phyloP scores from a whole-genome alignment of 1,140 invertebrate genomes.

The Drosophila jambulina region DNA sequence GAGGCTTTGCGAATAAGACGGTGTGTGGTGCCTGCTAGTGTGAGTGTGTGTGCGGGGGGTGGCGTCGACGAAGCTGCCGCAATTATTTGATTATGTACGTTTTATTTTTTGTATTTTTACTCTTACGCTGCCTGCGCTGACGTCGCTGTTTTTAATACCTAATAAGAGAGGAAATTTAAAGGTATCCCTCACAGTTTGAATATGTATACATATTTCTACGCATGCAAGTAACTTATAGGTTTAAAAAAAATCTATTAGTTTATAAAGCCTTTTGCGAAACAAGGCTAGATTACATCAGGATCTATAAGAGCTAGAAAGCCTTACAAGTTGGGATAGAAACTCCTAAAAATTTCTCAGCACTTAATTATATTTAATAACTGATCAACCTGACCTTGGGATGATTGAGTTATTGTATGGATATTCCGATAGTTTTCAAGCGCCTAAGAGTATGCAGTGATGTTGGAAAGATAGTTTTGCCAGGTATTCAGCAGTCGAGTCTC shows the following conservation, averaged over 20 bases:
- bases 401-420: no score
- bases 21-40: neutral
- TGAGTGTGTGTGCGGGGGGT: conserved; percentile 22
- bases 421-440: neutral
- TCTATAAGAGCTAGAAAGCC: neutral
- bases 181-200: neutral
- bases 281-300: neutral
- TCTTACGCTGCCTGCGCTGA: conserved; percentile 38
- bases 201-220: neutral
- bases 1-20: conserved; percentile 56
- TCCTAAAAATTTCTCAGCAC: neutral
- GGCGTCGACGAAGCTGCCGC: conserved; percentile 34
- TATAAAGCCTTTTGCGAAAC: neutral
- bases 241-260: neutral
- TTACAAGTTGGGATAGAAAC: neutral
- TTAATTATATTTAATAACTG: neutral
- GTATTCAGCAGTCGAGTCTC: conserved; percentile 17
- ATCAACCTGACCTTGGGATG: neutral
- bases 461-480: neutral
- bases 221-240: neutral
- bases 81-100: conserved; percentile 77
- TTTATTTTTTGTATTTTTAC: conserved; percentile 48
- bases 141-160: conserved; percentile 40
- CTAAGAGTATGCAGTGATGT: neutral
- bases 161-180: neutral